These are phyloP conservation scores for Heterotis niloticus DNA, from an alignment of 2,113 vertebrate genomes.

Conservation along the genomic window DNA sequence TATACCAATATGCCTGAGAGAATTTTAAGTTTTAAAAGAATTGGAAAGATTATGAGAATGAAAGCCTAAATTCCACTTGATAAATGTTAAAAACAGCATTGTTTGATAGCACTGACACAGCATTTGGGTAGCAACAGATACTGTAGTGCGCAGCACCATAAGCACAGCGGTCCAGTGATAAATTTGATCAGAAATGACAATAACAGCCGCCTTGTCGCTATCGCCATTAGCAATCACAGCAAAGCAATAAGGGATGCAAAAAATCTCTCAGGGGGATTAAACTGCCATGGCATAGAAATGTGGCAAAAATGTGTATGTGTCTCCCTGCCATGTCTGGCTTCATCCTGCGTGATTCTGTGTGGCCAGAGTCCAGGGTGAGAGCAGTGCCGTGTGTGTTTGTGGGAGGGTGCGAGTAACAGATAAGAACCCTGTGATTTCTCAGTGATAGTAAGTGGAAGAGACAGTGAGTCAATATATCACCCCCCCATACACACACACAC, in stretches of 20 bases:
- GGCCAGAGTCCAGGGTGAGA: background rate
- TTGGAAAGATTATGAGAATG: background rate
- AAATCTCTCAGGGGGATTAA: conserved; percentile 53
- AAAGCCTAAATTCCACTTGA: background rate
- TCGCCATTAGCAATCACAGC: background rate
- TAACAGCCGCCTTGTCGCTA: background rate
- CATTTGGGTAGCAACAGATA: no score
- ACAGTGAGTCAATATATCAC: background rate
- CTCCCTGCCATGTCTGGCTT: conserved; percentile 10
- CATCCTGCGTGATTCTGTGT: conserved; percentile 7
- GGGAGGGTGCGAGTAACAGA: background rate
- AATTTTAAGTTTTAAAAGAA: background rate
- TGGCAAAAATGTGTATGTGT: conserved; percentile 5
- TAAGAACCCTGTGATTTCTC: background rate
- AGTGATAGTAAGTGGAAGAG: background rate
- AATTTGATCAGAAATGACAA: conserved; percentile 11
- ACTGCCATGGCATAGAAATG: conserved; percentile 29
- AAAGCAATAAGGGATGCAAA: conserved; percentile 43
- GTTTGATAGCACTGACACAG: background rate
- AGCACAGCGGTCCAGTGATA: background rate
- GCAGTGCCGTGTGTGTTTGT: background rate
- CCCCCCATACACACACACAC: background rate
- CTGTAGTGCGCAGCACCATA: background rate
- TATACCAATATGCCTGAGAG: background rate
- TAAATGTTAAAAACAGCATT: background rate